Base-by-base conservation (phyloP, 1,140 invertebrate species). In the Ceratosolen solmsi region DNA sequence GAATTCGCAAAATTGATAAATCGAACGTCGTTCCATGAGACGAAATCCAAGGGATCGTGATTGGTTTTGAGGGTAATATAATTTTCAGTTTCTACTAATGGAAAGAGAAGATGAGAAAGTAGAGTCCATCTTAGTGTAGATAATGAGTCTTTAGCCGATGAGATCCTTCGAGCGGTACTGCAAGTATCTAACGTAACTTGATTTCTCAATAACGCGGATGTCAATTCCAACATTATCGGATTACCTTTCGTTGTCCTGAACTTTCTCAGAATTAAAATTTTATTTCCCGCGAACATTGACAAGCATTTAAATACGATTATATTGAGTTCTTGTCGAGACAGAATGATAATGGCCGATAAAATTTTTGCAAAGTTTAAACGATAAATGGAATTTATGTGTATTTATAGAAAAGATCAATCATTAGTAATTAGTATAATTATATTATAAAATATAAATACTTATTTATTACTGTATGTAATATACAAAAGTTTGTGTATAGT, bases 1-100 rank as follows among this genome's bases (percentile, higher is more conserved):
- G 30, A 63, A 76, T n/a, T 63, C 17, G 20, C 25, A 20, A 68
- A 78, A 68, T 78, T 68, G 41, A 54, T 56, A 68, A 77, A 36
- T 65, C 36, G 33, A n/a, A 0, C n/a, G 25, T 15, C 25, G 46
- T 25, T 33, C 41, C 33, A 22, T 30, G 60, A 63, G 27, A n/a
- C 27, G 22, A 25, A 41, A 76, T 38, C n/a, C 56, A 51, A 46
- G 3, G 25, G 9, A 46, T 8, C 46, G 7, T n/a, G 36, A 54
- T 41, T 75, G 60, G 41, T 33, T n/a, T 15, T n/a, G n/a, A 8
- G 73, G 58, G 58, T 86, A 81, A 86, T 79, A 22, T 51, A 63
- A 83, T 86, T 84, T 85, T 65, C 83, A 54, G 65, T 71, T 84
- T 75, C 77, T 70, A 70, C 63, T 54, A 58, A 73, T 60, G 46